Evolutionary conservation across 2,797 vertebrate genomes (phyloP).

Genomic region (Mallotus villosus): DNA sequence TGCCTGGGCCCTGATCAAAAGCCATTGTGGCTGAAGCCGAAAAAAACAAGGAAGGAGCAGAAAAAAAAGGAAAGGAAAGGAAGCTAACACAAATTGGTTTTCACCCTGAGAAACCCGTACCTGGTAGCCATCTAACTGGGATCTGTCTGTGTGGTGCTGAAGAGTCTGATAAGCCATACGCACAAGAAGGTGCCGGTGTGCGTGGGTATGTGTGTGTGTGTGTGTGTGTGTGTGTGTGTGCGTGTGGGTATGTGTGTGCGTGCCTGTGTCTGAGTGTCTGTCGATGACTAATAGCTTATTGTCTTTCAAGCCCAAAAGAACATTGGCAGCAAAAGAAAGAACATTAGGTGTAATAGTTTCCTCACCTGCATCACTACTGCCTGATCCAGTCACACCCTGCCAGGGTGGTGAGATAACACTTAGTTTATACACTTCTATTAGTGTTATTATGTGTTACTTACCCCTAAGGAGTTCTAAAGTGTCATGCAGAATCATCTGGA

Average conservation of each 20-base stretch:
- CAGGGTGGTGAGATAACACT: slow-evolving; percentile 32
- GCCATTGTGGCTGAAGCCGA: neutral
- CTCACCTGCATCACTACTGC: slow-evolving; percentile 26
- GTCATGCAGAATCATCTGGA: slow-evolving; percentile 19
- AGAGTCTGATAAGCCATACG: neutral
- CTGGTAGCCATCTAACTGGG: slow-evolving; percentile 4
- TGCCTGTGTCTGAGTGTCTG: neutral
- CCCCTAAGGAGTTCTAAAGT: slow-evolving; percentile 23
- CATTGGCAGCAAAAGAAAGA: slow-evolving; percentile 13
- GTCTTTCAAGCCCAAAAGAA: slow-evolving; percentile 21
- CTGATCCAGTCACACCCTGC: slow-evolving; percentile 37
- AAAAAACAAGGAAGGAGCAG: slow-evolving; percentile 10
- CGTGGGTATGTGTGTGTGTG: neutral
- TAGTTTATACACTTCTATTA: slow-evolving; percentile 35
- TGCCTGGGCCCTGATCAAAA: slow-evolving; percentile 23
- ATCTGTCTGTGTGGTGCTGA: neutral
- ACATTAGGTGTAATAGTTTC: slow-evolving; percentile 26
- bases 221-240: neutral
- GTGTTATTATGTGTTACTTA: slow-evolving; percentile 9
- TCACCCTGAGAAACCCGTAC: neutral
- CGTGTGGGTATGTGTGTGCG: neutral
- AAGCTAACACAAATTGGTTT: slow-evolving; percentile 28
- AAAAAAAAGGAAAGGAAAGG: neutral
- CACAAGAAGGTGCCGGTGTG: slow-evolving; percentile 3
- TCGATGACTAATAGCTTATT: slow-evolving; percentile 11